Evolutionary conservation across 2,797 vertebrate species (phyloP), one percentile per base, ranked within the genome.

Genomic region (Acrossocheilus fasciatus): DNA sequence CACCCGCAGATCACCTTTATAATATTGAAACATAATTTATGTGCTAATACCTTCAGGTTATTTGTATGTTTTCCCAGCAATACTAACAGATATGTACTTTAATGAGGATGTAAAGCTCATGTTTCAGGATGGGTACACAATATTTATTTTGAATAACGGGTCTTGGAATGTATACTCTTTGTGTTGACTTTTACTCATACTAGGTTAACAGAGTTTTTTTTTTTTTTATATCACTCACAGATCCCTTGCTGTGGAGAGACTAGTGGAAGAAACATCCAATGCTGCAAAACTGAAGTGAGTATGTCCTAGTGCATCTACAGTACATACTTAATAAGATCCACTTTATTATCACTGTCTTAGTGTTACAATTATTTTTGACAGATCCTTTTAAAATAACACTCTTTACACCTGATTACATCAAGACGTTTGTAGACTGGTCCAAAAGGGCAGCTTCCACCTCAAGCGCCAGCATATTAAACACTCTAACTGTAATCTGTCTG

Each of bases 101-200:
- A 11, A 14, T 69, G 26, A 70, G 79, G 66, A 82, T 72, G 50
- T 73, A 30, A 73, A 41, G 41, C 41, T 83, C 41, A 30, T 59
- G 82, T 83, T 74, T 83, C 54, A 62, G 82, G 82, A 57, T 82
- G n/a, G 50, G 34, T 57, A 82, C 36, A 73, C 43, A 82, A 57
- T 57, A 72, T 82, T 82, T 70, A 72, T 72, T 72, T 82, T 26
- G 17, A 82, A 72, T 68, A n/a, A 68, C 62, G 6, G 15, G 43
- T 68, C 72, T 70, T 54, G 34, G 1, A 10, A 18, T n/a, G 34
- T 20, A 70, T 66, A 34, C 39, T 45, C 26, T 41, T 62, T 70
- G 34, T 82, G 47, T 54, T 83, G 82, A 62, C 82, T 47, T 62
- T 47, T 66, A 76, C 41, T 50, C 26, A 50, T 75, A 17, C 41